Evolutionary conservation across 1,140 invertebrate species (phyloP).

Genomic region (Cyclina sinensis): DNA sequence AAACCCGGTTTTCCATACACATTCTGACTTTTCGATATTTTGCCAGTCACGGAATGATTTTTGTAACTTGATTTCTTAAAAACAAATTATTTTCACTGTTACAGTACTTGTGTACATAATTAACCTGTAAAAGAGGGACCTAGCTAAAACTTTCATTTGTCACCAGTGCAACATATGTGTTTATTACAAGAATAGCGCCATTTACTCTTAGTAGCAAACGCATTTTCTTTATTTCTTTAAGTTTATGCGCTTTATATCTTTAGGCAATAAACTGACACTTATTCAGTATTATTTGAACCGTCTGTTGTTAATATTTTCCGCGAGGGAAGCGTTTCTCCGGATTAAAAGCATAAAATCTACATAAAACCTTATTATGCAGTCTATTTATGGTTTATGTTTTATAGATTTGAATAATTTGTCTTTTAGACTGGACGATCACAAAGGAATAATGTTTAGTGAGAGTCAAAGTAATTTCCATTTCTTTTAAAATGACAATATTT

Average conservation of each 20-base stretch:
- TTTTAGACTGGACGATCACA: neutral
- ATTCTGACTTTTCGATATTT: no score
- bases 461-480: constrained; percentile 17
- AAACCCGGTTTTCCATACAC: no score
- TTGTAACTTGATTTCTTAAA: no score
- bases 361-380: constrained; percentile 62
- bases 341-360: constrained; percentile 55
- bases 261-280: constrained; percentile 37
- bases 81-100: no score
- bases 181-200: constrained; percentile 32
- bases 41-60: no score
- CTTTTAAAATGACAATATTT: constrained; percentile 42
- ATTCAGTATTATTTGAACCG: constrained; percentile 45
- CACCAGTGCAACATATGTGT: constrained; percentile 34
- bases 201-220: neutral
- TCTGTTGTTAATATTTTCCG: constrained; percentile 63
- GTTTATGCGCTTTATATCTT: constrained; percentile 28
- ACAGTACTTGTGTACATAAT: no score
- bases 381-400: constrained; percentile 60
- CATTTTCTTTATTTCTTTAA: constrained; percentile 33
- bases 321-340: constrained; percentile 39
- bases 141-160: neutral
- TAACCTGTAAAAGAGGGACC: no score
- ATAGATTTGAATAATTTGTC: constrained; percentile 64
- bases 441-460: neutral